Percentiles rank a stretch among this genome's conserved stretches.
Conservation (phyloP, 2,888 invertebrate genomes). For the Capitulum mitella region DNA sequence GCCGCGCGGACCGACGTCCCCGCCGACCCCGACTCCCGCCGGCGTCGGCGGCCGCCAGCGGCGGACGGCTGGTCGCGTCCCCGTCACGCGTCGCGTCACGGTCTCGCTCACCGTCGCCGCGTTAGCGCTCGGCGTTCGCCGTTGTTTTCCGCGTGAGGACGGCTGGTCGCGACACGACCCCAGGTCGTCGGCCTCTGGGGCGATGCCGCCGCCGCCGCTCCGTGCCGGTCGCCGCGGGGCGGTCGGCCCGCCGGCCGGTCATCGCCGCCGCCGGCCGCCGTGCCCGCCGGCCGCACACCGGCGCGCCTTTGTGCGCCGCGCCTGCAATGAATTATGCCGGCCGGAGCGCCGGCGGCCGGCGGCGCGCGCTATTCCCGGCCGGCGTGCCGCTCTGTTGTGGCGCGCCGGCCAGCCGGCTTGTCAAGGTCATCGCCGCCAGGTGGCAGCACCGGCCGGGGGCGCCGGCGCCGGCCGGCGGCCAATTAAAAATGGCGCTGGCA, state of each 20-base stretch:
- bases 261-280: neutral
- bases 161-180: too few species aligned
- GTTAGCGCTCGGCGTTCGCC: neutral
- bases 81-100: too few species aligned
- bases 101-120: neutral
- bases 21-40: too few species aligned
- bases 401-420: neutral
- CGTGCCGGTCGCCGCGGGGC: neutral
- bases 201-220: neutral
- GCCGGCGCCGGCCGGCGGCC: neutral
- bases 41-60: neutral
- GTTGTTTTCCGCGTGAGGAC: too few species aligned
- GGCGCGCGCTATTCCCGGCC: neutral
- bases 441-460: neutral
- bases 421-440: constrained; percentile 11
- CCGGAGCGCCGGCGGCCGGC: neutral
- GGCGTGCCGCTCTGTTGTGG: neutral
- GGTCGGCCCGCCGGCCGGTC: too few species aligned
- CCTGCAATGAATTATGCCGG: neutral
- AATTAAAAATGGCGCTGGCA: constrained; percentile 17
- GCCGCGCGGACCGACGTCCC: too few species aligned
- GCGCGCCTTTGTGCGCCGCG: neutral
- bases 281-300: neutral
- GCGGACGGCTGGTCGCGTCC: neutral
- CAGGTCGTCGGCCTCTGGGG: too few species aligned